phyloP scores from a whole-genome alignment of 37 sponge, comb jelly and placozoan species.

The Spongilla lacustris region DNA sequence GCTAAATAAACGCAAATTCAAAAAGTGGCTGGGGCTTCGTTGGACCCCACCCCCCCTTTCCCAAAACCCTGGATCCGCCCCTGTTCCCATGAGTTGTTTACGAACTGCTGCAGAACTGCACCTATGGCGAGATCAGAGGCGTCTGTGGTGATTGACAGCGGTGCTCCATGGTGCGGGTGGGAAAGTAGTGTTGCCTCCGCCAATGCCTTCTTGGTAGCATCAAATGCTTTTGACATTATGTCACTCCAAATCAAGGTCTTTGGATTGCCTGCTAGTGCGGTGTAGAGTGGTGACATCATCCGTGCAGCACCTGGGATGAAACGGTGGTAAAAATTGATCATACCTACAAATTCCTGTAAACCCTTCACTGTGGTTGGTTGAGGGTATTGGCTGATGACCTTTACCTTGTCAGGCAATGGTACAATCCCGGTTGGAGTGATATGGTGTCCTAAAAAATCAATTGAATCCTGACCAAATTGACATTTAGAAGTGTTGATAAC shows the following conservation, averaged over 20 bases:
- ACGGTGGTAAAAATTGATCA: no score
- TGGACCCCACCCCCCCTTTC: no score
- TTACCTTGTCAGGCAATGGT: slow-evolving; percentile 22
- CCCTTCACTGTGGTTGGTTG: slow-evolving; percentile 24
- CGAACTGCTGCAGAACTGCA: slow-evolving; percentile 35
- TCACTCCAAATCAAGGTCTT: no score
- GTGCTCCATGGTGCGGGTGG: slow-evolving; percentile 3
- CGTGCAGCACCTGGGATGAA: no score
- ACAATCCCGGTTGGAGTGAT: slow-evolving; percentile 9
- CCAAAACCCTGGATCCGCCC: no score
- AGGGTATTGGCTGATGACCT: slow-evolving; percentile 11
- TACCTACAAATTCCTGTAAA: no score
- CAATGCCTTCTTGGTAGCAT: slow-evolving; percentile 35
- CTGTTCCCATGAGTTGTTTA: slow-evolving; percentile 18
- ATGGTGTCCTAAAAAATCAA: slow-evolving; percentile 41
- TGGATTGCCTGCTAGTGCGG: no score
- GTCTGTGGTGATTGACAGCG: slow-evolving; percentile 25
- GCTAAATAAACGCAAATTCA: no score
- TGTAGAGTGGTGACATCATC: no score
- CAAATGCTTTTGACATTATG: slow-evolving; percentile 7
- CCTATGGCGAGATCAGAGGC: slow-evolving; percentile 22
- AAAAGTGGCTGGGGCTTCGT: no score
- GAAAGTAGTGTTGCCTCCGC: slow-evolving; percentile 22
- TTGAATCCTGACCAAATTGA: slow-evolving; percentile 1
- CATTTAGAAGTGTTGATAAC: slow-evolving; percentile 35